A percentile compares a stretch with the other conserved stretches of the same genome.
Conservation (phyloP, 2,113 vertebrate species). For the Xenopus laevis region DNA sequence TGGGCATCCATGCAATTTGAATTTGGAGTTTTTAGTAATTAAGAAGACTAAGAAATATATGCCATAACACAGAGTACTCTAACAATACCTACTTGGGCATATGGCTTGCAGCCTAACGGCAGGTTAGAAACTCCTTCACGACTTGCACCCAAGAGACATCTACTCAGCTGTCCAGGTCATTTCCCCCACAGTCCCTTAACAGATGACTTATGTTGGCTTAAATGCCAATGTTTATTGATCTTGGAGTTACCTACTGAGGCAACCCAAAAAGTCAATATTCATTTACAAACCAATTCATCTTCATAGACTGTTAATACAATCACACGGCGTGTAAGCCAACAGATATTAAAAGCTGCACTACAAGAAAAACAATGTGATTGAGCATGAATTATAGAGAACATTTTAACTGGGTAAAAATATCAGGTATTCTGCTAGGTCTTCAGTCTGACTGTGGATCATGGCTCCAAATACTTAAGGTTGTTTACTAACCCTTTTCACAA, state of each 20-base stretch:
- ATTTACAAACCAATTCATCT: constrained; percentile 26
- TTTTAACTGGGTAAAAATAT: not conserved
- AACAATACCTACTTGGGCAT: too few relatives aligned
- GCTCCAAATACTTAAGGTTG: too few relatives aligned
- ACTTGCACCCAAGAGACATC: too few relatives aligned
- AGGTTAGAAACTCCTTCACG: too few relatives aligned
- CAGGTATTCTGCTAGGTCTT: not conserved
- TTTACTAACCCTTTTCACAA: too few relatives aligned
- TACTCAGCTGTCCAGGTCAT: not conserved
- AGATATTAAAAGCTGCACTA: not conserved
- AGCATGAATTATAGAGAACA: not conserved
- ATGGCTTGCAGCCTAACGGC: too few relatives aligned
- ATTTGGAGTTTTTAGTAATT: too few relatives aligned
- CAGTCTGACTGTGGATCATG: too few relatives aligned
- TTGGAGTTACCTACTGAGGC: constrained; percentile 15
- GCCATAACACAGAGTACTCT: too few relatives aligned
- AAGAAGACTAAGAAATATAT: too few relatives aligned
- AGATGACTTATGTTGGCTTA: constrained; percentile 27
- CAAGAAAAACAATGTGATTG: not conserved
- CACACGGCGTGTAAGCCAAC: not conserved
- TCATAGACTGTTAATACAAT: constrained; percentile 16
- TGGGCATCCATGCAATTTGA: too few relatives aligned
- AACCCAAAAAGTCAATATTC: constrained; percentile 23
- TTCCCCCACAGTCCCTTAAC: constrained; percentile 15
- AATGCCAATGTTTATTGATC: constrained; percentile 34